These are phyloP conservation scores for Ceyx cyanopectus DNA, from an alignment of 2,113 vertebrate genomes.

Conservation along the genomic window DNA sequence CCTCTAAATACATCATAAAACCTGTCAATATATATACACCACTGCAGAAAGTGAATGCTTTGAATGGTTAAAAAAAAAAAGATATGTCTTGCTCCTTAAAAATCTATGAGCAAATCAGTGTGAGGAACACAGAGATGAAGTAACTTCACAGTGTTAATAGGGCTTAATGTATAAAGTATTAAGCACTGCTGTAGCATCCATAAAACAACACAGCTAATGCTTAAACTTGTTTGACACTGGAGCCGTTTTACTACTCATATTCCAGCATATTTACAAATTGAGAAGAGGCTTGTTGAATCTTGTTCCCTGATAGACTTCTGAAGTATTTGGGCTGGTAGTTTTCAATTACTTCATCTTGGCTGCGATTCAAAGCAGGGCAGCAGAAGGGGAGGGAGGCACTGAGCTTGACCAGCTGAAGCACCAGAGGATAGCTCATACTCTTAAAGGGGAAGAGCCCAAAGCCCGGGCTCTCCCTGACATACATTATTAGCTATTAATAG, in stretches of 20 bases:
- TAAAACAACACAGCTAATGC: slow-evolving; percentile 26
- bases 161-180: background rate
- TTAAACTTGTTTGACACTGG: slow-evolving; percentile 70
- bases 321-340: slow-evolving; percentile 56
- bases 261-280: slow-evolving; percentile 67
- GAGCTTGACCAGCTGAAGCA: slow-evolving; percentile 54
- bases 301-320: slow-evolving; percentile 59
- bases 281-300: slow-evolving; percentile 72
- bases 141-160: slow-evolving; percentile 36
- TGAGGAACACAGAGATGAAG: background rate
- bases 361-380: slow-evolving; percentile 39
- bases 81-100: background rate
- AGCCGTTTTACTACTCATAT: slow-evolving; percentile 62
- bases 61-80: background rate
- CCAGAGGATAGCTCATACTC: background rate
- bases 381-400: background rate
- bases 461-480: slow-evolving; percentile 17
- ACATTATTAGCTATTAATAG: slow-evolving; percentile 73
- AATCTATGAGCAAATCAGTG: background rate
- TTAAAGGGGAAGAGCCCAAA: slow-evolving; percentile 29
- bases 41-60: background rate
- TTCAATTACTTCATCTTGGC: slow-evolving; percentile 69
- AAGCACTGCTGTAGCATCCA: background rate
- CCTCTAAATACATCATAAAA: background rate
- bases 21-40: background rate